Conservation (phyloP, 2,113 vertebrate genomes). For the Chionomys nivalis region DNA sequence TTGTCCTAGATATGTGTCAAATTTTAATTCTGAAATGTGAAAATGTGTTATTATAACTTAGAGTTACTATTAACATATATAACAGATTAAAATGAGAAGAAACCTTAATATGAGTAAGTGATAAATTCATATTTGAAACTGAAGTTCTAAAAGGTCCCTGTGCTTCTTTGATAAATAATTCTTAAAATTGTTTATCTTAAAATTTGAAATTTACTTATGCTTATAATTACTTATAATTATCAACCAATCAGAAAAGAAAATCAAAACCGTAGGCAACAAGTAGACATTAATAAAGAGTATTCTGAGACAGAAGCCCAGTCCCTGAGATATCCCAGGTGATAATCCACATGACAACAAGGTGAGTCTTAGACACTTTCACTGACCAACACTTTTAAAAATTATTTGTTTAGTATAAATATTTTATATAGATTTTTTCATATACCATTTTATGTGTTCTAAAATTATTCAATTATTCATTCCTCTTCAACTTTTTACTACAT, state of each 20-base stretch:
- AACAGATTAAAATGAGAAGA: background rate
- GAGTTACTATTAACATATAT: background rate
- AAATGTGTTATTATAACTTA: background rate
- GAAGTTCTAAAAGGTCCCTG: background rate
- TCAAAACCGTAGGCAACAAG: background rate
- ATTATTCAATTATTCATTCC: background rate
- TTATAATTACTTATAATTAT: too few relatives aligned
- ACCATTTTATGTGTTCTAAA: background rate
- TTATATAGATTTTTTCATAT: background rate
- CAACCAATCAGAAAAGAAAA: background rate
- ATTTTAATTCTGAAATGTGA: background rate
- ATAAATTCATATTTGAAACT: background rate
- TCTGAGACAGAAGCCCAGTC: background rate
- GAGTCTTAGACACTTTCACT: background rate
- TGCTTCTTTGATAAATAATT: background rate
- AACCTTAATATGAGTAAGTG: background rate
- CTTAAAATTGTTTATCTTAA: background rate
- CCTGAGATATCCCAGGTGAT: background rate
- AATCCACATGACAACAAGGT: background rate
- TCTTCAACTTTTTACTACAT: background rate
- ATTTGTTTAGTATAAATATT: background rate
- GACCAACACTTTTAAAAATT: background rate
- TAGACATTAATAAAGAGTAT: background rate
- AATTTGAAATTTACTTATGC: background rate
- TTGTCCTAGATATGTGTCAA: background rate